Conservation (phyloP, 2,888 invertebrate genomes). For the Cosmopolites sordidus region DNA sequence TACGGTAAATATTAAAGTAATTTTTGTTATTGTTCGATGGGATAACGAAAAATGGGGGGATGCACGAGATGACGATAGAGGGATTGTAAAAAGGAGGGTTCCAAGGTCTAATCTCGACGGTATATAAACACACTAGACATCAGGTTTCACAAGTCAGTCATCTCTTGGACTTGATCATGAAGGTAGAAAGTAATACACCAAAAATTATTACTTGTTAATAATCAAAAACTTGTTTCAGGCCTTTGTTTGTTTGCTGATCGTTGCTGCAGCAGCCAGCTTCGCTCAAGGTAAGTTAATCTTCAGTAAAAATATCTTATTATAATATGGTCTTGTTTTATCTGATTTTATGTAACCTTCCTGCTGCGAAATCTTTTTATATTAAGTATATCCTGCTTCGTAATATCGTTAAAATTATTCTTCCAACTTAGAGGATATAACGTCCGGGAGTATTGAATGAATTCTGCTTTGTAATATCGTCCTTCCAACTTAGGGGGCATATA, state of each 20-base stretch:
- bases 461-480: no score
- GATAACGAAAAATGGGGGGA: slow-evolving; percentile 17
- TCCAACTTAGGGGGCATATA: no score
- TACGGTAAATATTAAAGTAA: slow-evolving; percentile 10
- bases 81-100: slow-evolving; percentile 25
- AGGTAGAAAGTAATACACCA: slow-evolving; percentile 18
- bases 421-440: no score
- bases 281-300: slow-evolving; percentile 30
- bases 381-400: no score
- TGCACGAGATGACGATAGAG: slow-evolving; percentile 12
- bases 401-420: no score
- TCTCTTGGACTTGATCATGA: slow-evolving; percentile 24
- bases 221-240: slow-evolving; percentile 32
- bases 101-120: slow-evolving; percentile 17
- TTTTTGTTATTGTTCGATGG: slow-evolving; percentile 20
- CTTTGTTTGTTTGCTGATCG: slow-evolving; percentile 37
- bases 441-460: no score
- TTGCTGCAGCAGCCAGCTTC: slow-evolving; percentile 32
- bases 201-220: not conserved
- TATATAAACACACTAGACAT: slow-evolving; percentile 20
- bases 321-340: no score
- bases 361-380: no score
- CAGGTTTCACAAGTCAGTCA: slow-evolving; percentile 24
- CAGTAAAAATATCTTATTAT: no score
- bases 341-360: no score